These are phyloP conservation scores for Patella ulyssiponensis DNA, from an alignment of 2,888 invertebrate species.

Conservation along the genomic window DNA sequence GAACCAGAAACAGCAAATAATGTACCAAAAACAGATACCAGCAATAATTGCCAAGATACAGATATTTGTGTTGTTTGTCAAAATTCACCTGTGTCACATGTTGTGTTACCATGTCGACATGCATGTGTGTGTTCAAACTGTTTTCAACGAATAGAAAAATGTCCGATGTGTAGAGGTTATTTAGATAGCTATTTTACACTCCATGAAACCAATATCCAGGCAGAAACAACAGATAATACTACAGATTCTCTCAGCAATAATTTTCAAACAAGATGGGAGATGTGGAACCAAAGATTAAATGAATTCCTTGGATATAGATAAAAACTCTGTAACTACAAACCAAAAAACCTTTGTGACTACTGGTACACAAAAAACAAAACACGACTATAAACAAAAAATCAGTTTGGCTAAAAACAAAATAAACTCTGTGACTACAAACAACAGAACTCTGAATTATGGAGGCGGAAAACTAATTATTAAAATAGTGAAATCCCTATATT, in stretches of 20 bases:
- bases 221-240: constrained; percentile 3
- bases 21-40: not conserved
- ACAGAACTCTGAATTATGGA: too few relatives aligned
- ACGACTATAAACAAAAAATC: too few relatives aligned
- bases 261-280: constrained; percentile 40
- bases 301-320: constrained; percentile 49
- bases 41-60: not conserved
- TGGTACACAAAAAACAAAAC: too few relatives aligned
- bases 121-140: constrained; percentile 88
- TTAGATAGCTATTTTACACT: constrained; percentile 83
- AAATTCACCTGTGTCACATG: constrained; percentile 83
- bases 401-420: too few relatives aligned
- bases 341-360: too few relatives aligned
- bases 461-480: too few relatives aligned
- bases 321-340: not conserved
- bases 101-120: constrained; percentile 87
- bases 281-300: constrained; percentile 48
- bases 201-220: constrained; percentile 12
- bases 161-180: constrained; percentile 88
- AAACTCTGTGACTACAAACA: too few relatives aligned
- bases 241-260: constrained; percentile 19
- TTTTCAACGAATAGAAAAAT: constrained; percentile 85
- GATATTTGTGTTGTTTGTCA: constrained; percentile 85
- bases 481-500: too few relatives aligned
- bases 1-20: not conserved